Evolutionary conservation across 2,888 invertebrate species (phyloP), one percentile per base, ranked within the genome.

Genomic region (Ornithoptera priamus): DNA sequence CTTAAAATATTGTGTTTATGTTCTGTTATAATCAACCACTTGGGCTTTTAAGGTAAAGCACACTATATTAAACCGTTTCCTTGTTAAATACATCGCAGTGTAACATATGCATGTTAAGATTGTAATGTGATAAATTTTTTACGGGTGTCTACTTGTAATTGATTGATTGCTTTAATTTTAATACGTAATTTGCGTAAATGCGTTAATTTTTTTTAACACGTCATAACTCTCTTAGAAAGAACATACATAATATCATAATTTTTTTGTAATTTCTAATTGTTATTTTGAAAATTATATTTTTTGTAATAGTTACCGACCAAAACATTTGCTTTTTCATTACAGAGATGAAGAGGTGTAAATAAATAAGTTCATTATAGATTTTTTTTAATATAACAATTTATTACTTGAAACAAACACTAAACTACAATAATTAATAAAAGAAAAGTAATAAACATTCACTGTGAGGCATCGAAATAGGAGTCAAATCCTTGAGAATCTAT

Each of bases 401-500:
- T n/a, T 53, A 53, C 18, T n/a, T 53, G 18, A 6, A 53, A n/a
- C n/a, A 53, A 53, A n/a, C 6, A 53, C 18, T 53, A 7, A 53
- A 53, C 53, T 53, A 53, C n/a, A n/a, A 50, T 8, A 17, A 18
- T 15, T 50, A 17, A 18, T 18, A 50, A 53, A 30, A 30, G 1
- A 46, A 53, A 53, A n/a, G 5, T 53, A 12, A n/a, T 53, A n/a
- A 53, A 53, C n/a, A n/a, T 53, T n/a, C 8, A 53, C 53, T 53
- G 53, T 53, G 8, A 53, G 18, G 3, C 18, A 63, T 79, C 78
- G 78, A 87, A 89, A 62, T 82, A 80, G 10, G 76, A 81, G 61
- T 92, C 88, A 72, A 93, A 86, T 56, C 89, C 93, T 78, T 89
- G 87, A 63, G 89, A 86, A 73, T 88, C 90, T 30, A 87, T 84